Conservation (phyloP, 2,888 invertebrate genomes). For the Oligia latruncula region DNA sequence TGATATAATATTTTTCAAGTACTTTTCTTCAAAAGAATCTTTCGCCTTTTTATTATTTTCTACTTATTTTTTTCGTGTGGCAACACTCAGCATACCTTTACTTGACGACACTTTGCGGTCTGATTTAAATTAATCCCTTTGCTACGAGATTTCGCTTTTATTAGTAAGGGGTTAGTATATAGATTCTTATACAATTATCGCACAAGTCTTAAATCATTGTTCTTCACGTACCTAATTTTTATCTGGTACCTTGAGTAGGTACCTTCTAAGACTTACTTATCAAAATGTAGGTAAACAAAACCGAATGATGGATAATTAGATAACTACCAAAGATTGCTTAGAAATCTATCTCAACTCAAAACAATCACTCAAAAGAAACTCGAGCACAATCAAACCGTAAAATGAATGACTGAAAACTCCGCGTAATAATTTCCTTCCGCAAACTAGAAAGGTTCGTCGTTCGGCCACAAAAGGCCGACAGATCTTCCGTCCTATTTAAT, state of each 20-base stretch:
- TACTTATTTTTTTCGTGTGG: slow-evolving; percentile 13
- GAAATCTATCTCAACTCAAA: not conserved
- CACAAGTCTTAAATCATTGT: not conserved
- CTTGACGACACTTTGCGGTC: not conserved
- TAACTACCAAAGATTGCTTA: not conserved
- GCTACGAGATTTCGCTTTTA: not conserved
- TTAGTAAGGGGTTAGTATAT: no score
- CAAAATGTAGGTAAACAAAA: not conserved
- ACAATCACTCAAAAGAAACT: slow-evolving; percentile 7
- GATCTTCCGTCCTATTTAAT: slow-evolving; percentile 74
- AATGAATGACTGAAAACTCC: slow-evolving; percentile 57
- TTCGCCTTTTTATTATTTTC: not conserved
- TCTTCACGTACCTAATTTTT: not conserved
- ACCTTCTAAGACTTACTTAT: not conserved
- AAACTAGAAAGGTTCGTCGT: slow-evolving; percentile 31
- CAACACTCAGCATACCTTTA: not conserved
- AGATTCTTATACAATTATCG: not conserved
- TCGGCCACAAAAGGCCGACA: slow-evolving; percentile 58
- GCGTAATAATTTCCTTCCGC: slow-evolving; percentile 62
- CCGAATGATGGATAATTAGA: not conserved
- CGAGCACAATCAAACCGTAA: slow-evolving; percentile 40
- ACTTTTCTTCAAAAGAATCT: not conserved
- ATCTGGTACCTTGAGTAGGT: not conserved
- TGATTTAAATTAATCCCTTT: not conserved
- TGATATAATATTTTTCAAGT: slow-evolving; percentile 32